Evolutionary conservation across 2,797 vertebrate genomes (phyloP), one percentile per base, ranked within the genome.

Genomic region (Arctocebus calabarensis): DNA sequence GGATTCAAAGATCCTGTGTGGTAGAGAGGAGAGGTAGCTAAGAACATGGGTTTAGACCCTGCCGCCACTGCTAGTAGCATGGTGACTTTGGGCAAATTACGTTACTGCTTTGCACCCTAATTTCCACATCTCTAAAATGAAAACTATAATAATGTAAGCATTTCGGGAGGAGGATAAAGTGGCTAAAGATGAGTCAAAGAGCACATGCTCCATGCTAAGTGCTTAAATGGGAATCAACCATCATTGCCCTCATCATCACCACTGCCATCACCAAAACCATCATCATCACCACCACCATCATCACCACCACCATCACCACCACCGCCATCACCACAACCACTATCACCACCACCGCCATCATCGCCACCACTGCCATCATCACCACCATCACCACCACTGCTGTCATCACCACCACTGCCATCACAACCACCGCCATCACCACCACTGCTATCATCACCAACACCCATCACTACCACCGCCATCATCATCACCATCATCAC

Each of bases 1-100:
- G 62, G 27, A 52, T 43, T 45, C 40, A 48, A 0, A 14, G 59
- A 48, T 0, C 1, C 9, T 17, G 0, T 8, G 7, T 10, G 20
- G 20, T 11, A 14, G 70, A 25, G n/a, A 61, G 13, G 2, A 32
- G 29, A 59, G 0, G 1, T 25, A 37, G 68, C 78, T 71, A 5
- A 48, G 82, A 48, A 64, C 34, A 9, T 8, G 4, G 32, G 32
- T n/a, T n/a, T 48, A 23, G 11, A 29, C 7, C 1, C 29, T 1
- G 8, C n/a, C 78, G 61, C 74, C 45, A 14, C 57, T 19, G 40
- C 9, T n/a, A 57, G 19, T 8, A 52, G 3, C 48, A 29, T 9
- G 2, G 27, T 59, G 52, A 62, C 34, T 40, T 55, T 4, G 17
- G 57, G 23, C 2, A 13, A 77, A 32, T 64, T 68, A 55, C 4